phyloP scores from a whole-genome alignment of 2,888 invertebrate species.

The Sturmia bella region DNA sequence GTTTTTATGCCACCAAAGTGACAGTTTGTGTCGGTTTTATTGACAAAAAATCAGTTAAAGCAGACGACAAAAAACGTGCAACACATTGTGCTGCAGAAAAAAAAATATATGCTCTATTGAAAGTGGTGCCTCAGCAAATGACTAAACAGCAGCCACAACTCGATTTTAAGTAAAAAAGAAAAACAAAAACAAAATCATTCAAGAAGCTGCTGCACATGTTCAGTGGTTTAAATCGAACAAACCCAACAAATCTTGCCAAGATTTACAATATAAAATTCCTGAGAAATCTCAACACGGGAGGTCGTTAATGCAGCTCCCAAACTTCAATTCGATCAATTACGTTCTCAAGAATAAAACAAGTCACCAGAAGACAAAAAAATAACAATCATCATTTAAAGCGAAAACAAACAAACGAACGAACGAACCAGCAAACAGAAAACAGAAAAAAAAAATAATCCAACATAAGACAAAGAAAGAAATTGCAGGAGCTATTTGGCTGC shows the following conservation, averaged over 20 bases:
- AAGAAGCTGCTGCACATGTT: slow-evolving; percentile 64
- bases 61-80: slow-evolving; percentile 57
- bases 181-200: slow-evolving; percentile 71
- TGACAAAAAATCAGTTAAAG: slow-evolving; percentile 63
- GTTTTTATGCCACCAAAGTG: slow-evolving; percentile 66
- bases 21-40: slow-evolving; percentile 64
- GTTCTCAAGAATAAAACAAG: slow-evolving; percentile 61
- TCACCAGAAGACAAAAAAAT: not conserved
- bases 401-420: slow-evolving; percentile 6
- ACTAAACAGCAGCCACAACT: slow-evolving; percentile 38
- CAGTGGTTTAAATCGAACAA: slow-evolving; percentile 35
- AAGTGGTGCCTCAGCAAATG: slow-evolving; percentile 59
- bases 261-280: slow-evolving; percentile 74
- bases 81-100: slow-evolving; percentile 30
- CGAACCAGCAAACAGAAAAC: slow-evolving; percentile 4
- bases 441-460: slow-evolving; percentile 23
- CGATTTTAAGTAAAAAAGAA: slow-evolving; percentile 53
- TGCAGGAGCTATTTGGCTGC: slow-evolving; percentile 49
- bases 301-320: slow-evolving; percentile 63
- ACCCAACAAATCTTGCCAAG: slow-evolving; percentile 24
- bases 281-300: slow-evolving; percentile 78
- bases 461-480: slow-evolving; percentile 5
- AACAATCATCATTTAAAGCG: slow-evolving; percentile 56
- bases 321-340: slow-evolving; percentile 64
- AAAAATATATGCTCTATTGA: slow-evolving; percentile 16